Evolutionary conservation across 2,113 vertebrate genomes (phyloP), one percentile per base, ranked within the genome.

Genomic region (Podarcis muralis): DNA sequence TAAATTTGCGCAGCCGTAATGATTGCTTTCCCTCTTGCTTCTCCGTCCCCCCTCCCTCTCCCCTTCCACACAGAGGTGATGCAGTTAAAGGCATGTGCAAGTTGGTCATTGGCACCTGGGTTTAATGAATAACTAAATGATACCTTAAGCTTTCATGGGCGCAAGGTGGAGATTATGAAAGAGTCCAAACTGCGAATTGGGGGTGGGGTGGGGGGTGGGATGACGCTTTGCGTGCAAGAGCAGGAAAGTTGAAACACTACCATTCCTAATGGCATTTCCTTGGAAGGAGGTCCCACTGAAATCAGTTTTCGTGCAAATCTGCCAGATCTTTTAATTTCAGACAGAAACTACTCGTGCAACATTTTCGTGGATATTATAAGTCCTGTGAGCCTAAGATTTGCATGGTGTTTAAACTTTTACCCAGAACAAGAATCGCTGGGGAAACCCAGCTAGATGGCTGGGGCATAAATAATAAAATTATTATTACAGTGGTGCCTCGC

Each of bases 91-190:
- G 93, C 12, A 0, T 95, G 96, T 93, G 92, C 95, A 93, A 96
- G 96, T 97, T 96, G 96, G 95, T 94, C 94, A 96, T 95, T 96
- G 96, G 96, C 95, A 97, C 96, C 93, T 83, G 16, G 65, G 95
- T 93, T 97, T 98, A 98, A 98, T 98, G 93, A 98, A 92, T 98
- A 98, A 98, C 97, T 94, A 94, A 86, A 94, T 93, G 88, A 89
- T 90, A 90, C 91, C 89, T 91, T 91, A 86, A 89, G 89, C 94
- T 96, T 97, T 97, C 95, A 89, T 93, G 83, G 94, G 95, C 96
- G 94, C 96, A 96, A 97, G 96, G 96, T 97, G 93, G 96, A 95
- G 88, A 91, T 96, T 97, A 96, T 95, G 96, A 96, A 96, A 95
- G 92, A 93, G 96, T 96, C 96, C 96, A 96, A 95, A 96, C 35